These are phyloP conservation scores for Xanthia togata DNA, from an alignment of 2,888 invertebrate genomes.

Conservation along the genomic window DNA sequence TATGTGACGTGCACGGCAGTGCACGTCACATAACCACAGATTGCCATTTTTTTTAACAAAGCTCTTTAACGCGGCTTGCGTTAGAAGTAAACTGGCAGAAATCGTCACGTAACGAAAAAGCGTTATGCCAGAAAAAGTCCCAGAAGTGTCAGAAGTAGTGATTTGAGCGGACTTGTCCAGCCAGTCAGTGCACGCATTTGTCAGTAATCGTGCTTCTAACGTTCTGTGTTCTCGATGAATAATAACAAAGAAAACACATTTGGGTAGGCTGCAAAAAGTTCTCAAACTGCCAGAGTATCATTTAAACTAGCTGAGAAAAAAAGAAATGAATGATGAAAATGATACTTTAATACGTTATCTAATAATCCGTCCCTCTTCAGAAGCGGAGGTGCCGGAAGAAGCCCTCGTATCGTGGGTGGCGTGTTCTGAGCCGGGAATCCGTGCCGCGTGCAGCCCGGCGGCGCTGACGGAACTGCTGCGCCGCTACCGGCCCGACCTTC, in stretches of 20 bases:
- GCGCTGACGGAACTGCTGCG: slow-evolving; percentile 94
- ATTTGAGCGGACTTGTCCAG: no score
- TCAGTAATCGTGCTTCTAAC: no score
- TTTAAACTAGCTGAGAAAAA: not conserved
- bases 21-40: no score
- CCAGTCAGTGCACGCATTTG: not conserved
- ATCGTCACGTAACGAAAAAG: no score
- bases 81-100: no score
- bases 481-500: slow-evolving; percentile 97
- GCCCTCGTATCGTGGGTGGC: slow-evolving; percentile 95
- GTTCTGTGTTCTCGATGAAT: no score
- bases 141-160: no score
- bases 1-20: no score
- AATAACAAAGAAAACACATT: not conserved
- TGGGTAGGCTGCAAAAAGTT: not conserved
- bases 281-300: not conserved
- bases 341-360: not conserved
- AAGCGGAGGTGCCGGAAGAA: slow-evolving; percentile 93
- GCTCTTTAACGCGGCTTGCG: no score
- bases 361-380: slow-evolving; percentile 77
- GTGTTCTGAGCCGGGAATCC: slow-evolving; percentile 74
- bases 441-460: slow-evolving; percentile 79
- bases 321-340: not conserved
- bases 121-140: no score
- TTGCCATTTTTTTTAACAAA: no score